phyloP scores from a whole-genome alignment of 2,888 invertebrate species.

The Chironomus riparius region DNA sequence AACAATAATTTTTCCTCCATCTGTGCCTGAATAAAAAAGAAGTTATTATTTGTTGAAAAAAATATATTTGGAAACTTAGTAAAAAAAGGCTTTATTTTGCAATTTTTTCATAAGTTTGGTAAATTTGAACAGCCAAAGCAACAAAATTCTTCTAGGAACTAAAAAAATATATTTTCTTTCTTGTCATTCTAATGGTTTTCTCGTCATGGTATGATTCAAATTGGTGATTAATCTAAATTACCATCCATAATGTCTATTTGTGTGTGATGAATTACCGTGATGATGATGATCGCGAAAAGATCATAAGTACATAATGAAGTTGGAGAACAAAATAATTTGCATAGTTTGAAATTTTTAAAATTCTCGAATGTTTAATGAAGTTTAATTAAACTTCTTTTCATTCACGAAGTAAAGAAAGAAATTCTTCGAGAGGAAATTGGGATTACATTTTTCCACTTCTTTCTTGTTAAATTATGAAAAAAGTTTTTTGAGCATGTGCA shows the following conservation, averaged over 20 bases:
- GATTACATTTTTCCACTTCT: too few species aligned
- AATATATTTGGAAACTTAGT: too few species aligned
- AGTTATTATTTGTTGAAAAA: background rate
- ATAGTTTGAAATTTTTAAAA: too few species aligned
- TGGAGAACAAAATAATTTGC: too few species aligned
- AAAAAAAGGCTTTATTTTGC: background rate
- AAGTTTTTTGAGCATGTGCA: too few species aligned
- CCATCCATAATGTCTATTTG: background rate
- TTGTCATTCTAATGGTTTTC: background rate
- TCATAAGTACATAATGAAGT: too few species aligned
- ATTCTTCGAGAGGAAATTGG: too few species aligned
- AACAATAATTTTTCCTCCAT: background rate
- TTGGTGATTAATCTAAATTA: constrained; percentile 24
- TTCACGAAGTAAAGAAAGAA: too few species aligned
- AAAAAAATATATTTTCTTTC: too few species aligned
- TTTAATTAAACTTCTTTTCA: too few species aligned
- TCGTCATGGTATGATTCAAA: background rate
- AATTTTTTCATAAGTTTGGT: background rate
- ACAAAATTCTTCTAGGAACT: background rate
- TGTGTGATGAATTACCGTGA: background rate
- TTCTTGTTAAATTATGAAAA: too few species aligned
- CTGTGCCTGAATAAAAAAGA: background rate
- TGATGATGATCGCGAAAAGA: background rate
- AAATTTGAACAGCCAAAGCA: background rate
- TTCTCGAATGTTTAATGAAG: too few species aligned